Evolutionary conservation across 2,797 vertebrate species (phyloP), one percentile per base, ranked within the genome.

Genomic region (Ataeniobius toweri): DNA sequence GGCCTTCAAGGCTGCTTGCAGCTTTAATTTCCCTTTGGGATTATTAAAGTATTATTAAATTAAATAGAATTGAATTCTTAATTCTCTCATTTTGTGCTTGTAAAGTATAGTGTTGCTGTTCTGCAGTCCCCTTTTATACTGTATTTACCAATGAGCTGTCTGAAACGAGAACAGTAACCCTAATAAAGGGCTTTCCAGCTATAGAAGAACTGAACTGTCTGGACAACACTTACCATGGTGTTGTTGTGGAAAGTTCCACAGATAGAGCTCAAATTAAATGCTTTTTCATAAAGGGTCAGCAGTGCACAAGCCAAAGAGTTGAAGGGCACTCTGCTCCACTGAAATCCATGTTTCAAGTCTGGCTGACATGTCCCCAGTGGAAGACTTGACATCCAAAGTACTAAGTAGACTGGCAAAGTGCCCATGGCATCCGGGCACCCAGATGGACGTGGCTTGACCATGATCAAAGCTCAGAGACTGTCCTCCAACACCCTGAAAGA

Each of bases 401-500:
- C 80, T 89, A 92, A 92, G 86, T 89, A 88, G 86, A 80, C 86
- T 92, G 91, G 88, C 89, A 90, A 79, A 90, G 79, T 85, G 92
- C 93, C 91, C 86, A 90, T 92, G 92, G 92, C 93, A 90, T 88
- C 87, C 75, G 88, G 88, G 88, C 90, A 92, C 88, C 89, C 92
- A 93, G 91, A 93, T 91, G 91, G 91, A 93, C 83, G 65, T 88
- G 88, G 85, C 87, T 82, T 93, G 90, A 92, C 92, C 91, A 91
- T 91, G 87, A 91, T 93, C 91, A 94, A 89, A 91, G 91, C 88
- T 90, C 85, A 90, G 81, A 89, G 85, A 82, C 79, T 90, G 91
- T 93, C 94, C 90, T 92, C 89, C 89, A 92, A 90, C 87, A 91
- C 90, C 88, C 89, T 91, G 90, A 93, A 93, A 92, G 92, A 92